phyloP scores from a whole-genome alignment of 2,113 vertebrate species.

The Gorsachius goisagi region DNA sequence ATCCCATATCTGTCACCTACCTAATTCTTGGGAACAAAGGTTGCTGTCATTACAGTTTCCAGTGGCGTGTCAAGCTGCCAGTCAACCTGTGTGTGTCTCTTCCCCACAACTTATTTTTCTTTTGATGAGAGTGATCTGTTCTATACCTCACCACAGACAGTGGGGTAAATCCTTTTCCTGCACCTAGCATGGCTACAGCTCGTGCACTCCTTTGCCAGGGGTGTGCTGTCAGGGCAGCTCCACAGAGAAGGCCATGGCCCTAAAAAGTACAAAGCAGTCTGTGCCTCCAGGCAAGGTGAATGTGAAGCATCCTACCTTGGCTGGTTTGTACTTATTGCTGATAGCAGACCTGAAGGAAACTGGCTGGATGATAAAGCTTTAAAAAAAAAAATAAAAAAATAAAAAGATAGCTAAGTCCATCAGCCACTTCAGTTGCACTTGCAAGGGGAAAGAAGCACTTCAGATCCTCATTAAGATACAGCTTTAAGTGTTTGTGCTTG shows the following conservation, averaged over 20 bases:
- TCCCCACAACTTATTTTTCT: not conserved
- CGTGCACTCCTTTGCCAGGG: not conserved
- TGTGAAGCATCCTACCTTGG: not conserved
- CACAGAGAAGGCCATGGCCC: not conserved
- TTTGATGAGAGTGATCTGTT: not conserved
- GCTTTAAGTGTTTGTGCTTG: not conserved
- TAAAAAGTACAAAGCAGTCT: not conserved
- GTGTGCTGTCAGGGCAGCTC: not conserved
- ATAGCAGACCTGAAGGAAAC: not conserved
- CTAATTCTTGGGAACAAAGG: not conserved
- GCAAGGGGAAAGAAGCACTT: not conserved
- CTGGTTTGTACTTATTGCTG: not conserved
- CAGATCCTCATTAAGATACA: not conserved
- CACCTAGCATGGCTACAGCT: not conserved
- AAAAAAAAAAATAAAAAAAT: too few species aligned
- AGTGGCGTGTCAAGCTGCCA: not conserved
- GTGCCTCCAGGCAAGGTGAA: not conserved
- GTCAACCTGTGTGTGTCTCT: not conserved
- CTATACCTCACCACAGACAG: accelerated
- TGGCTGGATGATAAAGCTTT: not conserved
- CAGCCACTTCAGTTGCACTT: not conserved
- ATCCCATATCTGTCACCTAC: not conserved
- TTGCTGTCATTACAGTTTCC: not conserved
- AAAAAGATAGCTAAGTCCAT: not conserved
- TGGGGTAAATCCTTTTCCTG: not conserved